Conservation (phyloP, 2,113 vertebrate species). For the Romanogobio albipinnatus region DNA sequence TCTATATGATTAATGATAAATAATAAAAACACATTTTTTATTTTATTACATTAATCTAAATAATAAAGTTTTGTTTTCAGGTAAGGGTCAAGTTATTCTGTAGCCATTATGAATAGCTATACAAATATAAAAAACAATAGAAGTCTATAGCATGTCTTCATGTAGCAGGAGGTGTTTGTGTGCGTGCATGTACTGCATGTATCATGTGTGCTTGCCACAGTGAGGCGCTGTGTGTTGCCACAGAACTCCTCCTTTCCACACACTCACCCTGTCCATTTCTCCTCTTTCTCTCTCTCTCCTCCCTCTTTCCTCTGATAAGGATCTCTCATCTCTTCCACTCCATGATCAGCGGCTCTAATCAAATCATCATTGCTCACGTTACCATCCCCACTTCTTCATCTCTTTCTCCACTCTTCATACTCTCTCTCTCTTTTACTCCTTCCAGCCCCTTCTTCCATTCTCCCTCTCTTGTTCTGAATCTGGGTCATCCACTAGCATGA, state of each 20-base stretch:
- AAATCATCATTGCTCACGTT: slow-evolving; percentile 3
- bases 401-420: neutral
- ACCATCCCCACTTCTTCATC: neutral
- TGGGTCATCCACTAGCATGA: slow-evolving; percentile 48
- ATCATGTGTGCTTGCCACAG: slow-evolving; percentile 14
- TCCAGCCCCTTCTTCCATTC: slow-evolving; percentile 20
- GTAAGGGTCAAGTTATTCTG: neutral
- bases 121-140: too few species aligned
- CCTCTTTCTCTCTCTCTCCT: slow-evolving; percentile 1
- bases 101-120: neutral
- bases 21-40: neutral
- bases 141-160: neutral
- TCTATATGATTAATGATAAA: neutral
- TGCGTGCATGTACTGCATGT: neutral
- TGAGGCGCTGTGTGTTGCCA: slow-evolving; percentile 30
- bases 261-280: neutral
- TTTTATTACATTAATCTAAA: neutral
- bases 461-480: slow-evolving; percentile 31
- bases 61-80: neutral
- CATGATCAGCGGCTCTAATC: slow-evolving; percentile 1
- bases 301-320: slow-evolving; percentile 6
- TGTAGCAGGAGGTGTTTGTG: neutral
- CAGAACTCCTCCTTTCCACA: slow-evolving; percentile 14
- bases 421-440: neutral
- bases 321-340: slow-evolving; percentile 22